Percentiles rank a stretch among this genome's conserved stretches.
phyloP scores from a whole-genome alignment of 1,140 invertebrate genomes.

The Drosophila pectinifera region DNA sequence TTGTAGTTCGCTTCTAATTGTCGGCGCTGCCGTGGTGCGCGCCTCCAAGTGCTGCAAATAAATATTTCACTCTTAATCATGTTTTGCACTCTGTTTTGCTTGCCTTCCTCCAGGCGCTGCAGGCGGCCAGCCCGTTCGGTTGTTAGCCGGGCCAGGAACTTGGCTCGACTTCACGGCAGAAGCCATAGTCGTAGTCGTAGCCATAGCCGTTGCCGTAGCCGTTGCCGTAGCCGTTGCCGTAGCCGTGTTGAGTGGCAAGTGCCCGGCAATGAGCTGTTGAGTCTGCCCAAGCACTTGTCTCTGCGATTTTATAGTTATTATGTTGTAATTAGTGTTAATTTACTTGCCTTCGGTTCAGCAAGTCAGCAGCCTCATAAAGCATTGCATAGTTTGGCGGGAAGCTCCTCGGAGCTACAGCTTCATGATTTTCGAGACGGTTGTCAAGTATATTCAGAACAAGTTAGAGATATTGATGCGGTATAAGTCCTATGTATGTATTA shows the following conservation, averaged over 20 bases:
- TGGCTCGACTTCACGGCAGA: slow-evolving; percentile 44
- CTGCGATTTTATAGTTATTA: slow-evolving; percentile 78
- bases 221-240: slow-evolving; percentile 2
- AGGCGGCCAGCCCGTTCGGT: slow-evolving; percentile 34
- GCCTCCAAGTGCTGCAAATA: slow-evolving; percentile 79
- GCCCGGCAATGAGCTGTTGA: slow-evolving; percentile 70
- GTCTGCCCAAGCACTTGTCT: slow-evolving; percentile 71
- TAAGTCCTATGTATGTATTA: no score
- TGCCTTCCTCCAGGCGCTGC: slow-evolving; percentile 54
- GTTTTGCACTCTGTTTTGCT: slow-evolving; percentile 70
- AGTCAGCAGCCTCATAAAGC: slow-evolving; percentile 44
- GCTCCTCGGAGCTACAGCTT: background rate
- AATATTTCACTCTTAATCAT: slow-evolving; percentile 82
- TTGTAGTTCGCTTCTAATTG: slow-evolving; percentile 71
- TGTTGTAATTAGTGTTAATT: slow-evolving; percentile 79
- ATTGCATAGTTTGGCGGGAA: slow-evolving; percentile 39
- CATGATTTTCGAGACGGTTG: background rate
- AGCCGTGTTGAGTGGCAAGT: slow-evolving; percentile 62
- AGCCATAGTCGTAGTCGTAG: background rate
- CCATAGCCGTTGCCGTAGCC: background rate
- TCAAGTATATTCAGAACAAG: background rate
- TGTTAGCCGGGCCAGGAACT: slow-evolving; percentile 30
- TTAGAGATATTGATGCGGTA: background rate
- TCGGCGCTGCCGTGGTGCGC: slow-evolving; percentile 67
- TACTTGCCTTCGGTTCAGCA: slow-evolving; percentile 51